Evolutionary conservation across 2,113 vertebrate species (phyloP).

Genomic region (Gobio gobio): DNA sequence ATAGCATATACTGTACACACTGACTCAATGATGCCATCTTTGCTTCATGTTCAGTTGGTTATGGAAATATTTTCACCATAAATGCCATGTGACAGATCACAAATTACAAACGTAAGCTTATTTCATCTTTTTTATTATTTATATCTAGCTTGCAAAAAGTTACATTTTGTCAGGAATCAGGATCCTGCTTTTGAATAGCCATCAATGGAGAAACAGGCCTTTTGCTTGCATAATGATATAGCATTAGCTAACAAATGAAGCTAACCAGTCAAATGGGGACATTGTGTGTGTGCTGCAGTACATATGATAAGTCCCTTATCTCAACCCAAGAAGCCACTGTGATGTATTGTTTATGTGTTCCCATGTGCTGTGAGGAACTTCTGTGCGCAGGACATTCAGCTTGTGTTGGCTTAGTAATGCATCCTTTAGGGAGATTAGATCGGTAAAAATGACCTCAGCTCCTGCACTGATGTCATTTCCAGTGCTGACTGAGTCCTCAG

Average conservation of each 20-base stretch:
- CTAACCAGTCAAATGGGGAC: neutral
- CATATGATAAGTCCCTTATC: neutral
- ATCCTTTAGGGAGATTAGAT: constrained; percentile 74
- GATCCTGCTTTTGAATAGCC: neutral
- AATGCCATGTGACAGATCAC: neutral
- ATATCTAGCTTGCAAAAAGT: no score
- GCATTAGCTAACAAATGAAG: neutral
- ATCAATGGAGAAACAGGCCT: neutral
- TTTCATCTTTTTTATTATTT: no score
- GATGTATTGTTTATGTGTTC: neutral
- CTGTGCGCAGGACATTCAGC: constrained; percentile 67
- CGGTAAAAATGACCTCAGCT: constrained; percentile 69
- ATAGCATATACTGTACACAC: neutral
- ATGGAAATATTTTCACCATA: neutral
- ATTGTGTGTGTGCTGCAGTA: neutral
- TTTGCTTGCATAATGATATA: neutral
- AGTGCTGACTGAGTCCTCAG: constrained; percentile 66
- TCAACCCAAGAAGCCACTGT: neutral
- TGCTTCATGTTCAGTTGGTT: neutral
- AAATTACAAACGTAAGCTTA: neutral
- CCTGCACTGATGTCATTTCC: constrained; percentile 68
- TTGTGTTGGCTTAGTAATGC: constrained; percentile 69
- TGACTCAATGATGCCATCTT: neutral
- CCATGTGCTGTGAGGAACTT: neutral
- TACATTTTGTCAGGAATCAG: no score